Base-by-base conservation (phyloP, 2,113 vertebrate species). In the Entelurus aequoreus region DNA sequence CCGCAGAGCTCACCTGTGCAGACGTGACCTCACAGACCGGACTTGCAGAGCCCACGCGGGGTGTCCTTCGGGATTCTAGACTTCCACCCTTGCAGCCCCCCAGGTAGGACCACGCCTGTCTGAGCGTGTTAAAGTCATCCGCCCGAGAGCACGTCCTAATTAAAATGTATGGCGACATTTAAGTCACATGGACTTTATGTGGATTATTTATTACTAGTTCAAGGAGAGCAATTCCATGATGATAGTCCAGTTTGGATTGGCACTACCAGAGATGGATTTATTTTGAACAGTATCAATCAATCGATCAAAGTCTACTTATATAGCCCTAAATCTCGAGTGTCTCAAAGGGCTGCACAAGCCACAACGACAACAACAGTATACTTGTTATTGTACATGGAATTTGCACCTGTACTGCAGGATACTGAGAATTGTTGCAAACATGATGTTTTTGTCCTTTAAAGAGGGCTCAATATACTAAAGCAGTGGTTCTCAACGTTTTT, bases 151-250 rank as follows among this genome's bases (percentile, higher is more conserved):
- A 60, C 46, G 28, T 14, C 58, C 60, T 70, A 46, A 76, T 82
- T 48, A 77, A 82, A 84, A 81, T 66, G 62, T 48, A 80, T 65
- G 59, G 58, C 56, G 69, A 68, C 74, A 65, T 84, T 75, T 77
- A 72, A 69, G 74, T 82, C 70, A 54, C 37, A 65, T 74, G 48
- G 57, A 69, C n/a, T 13, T 40, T 9, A 38, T 57, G 16, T 21
- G 42, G 42, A 46, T 57, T 42, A 71, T 72, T 52, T 67, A 19
- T 75, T 60, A 28, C 28, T 3, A 48, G 65, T 66, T 15, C 8
- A 38, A 56, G 8, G 47, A 61, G 28, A 46, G 42, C 11, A 4
- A 46, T 46, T 46, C 42, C 42, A 11, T 46, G 42, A 5, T 12
- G 42, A 46, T 46, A 46, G 12, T 8, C 14, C 13, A 15, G 11